phyloP scores from a whole-genome alignment of 2,888 invertebrate species.

The Masnerella sp. region DNA sequence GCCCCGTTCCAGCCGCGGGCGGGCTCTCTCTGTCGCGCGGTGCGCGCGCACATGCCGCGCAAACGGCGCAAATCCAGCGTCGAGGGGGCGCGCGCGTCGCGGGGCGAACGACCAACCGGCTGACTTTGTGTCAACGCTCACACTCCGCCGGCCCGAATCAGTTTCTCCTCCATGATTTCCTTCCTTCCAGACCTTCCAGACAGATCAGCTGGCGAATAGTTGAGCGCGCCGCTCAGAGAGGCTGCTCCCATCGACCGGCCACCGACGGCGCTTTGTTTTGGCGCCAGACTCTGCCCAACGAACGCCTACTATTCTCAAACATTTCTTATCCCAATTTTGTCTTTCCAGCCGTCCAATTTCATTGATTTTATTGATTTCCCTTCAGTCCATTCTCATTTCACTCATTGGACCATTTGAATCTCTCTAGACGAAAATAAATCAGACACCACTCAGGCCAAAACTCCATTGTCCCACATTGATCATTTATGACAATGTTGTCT shows the following conservation, averaged over 20 bases:
- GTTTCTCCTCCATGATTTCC: constrained; percentile 18
- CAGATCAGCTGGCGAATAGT: constrained; percentile 46
- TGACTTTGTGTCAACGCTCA: constrained; percentile 48
- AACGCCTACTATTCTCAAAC: background rate
- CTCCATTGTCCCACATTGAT: too few species aligned
- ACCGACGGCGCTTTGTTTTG: constrained; percentile 12
- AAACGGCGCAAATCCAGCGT: background rate
- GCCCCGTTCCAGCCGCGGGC: constrained; percentile 8
- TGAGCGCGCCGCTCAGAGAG: constrained; percentile 33
- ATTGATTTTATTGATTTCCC: too few species aligned
- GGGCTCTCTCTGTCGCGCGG: constrained; percentile 39
- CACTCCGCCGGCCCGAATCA: constrained; percentile 20
- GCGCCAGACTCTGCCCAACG: constrained; percentile 1
- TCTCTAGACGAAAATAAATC: too few species aligned
- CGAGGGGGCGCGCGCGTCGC: background rate
- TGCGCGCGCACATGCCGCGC: constrained; percentile 2
- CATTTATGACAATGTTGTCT: too few species aligned
- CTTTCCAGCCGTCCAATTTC: too few species aligned
- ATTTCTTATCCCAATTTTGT: too few species aligned
- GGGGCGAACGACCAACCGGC: constrained; percentile 37
- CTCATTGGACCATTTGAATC: too few species aligned
- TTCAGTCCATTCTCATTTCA: too few species aligned
- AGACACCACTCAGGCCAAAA: too few species aligned
- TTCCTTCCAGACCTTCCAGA: constrained; percentile 29
- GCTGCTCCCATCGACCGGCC: constrained; percentile 46